Conservation (phyloP, 2,113 vertebrate species). For the Donacobius atricapilla region DNA sequence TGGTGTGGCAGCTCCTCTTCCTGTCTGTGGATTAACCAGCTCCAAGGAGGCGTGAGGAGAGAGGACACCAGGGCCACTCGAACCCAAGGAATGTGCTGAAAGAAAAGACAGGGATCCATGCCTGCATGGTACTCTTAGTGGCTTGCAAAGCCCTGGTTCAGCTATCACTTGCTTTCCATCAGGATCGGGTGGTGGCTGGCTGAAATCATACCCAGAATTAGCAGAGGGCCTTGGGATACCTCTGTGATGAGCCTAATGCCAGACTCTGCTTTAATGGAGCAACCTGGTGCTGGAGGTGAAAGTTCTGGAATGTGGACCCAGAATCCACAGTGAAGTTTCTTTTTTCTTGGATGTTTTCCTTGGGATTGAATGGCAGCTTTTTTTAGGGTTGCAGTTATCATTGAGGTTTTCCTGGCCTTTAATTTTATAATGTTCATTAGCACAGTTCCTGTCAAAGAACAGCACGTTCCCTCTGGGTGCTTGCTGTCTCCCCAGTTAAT, state of each 20-base stretch:
- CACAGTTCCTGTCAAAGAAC: slow-evolving; percentile 12
- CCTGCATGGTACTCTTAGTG: neutral
- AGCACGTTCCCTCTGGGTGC: neutral
- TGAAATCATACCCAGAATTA: neutral
- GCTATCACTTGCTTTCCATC: neutral
- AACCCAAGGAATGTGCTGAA: neutral
- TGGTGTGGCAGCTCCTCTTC: neutral
- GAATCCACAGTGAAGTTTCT: neutral
- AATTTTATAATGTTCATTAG: slow-evolving; percentile 10
- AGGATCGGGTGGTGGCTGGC: rapidly evolving
- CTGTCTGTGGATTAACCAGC: neutral
- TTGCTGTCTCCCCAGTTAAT: neutral
- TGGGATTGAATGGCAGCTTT: neutral
- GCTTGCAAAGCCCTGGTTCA: neutral
- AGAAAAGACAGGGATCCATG: neutral
- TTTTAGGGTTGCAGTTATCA: neutral
- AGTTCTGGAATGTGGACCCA: neutral
- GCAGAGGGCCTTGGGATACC: neutral
- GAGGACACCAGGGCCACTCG: rapidly evolving
- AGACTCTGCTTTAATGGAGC: neutral
- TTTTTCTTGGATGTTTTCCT: neutral
- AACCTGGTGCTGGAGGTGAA: neutral
- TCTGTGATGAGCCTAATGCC: neutral
- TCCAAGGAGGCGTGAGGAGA: neutral
- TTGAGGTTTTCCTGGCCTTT: slow-evolving; percentile 13